These are phyloP conservation scores for Cryptocephalus primarius DNA, from an alignment of 2,888 invertebrate species.

Conservation along the genomic window DNA sequence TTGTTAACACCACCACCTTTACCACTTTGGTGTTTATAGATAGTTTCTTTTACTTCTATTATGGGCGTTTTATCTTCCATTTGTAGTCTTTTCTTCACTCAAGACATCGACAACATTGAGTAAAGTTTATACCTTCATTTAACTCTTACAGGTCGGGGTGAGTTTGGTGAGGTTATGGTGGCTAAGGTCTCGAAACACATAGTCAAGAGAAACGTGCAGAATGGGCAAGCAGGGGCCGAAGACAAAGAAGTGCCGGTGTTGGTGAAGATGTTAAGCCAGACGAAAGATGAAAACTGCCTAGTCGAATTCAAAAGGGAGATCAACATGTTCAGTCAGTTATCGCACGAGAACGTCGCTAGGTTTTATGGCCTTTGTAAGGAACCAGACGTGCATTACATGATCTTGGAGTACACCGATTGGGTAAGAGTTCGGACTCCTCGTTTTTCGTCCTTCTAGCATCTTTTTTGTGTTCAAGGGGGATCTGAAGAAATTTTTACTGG, in stretches of 20 bases:
- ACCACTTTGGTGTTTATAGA: too few relatives aligned
- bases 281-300: conserved; percentile 66
- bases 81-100: too few relatives aligned
- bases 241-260: conserved; percentile 47
- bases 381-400: conserved; percentile 77
- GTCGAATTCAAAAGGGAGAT: conserved; percentile 82
- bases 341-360: conserved; percentile 70
- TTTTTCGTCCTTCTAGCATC: not conserved
- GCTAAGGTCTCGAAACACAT: conserved; percentile 44
- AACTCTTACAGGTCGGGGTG: conserved; percentile 49
- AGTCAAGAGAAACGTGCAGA: conserved; percentile 21
- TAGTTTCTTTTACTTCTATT: too few relatives aligned
- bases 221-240: conserved; percentile 16
- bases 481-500: conserved; percentile 76
- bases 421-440: conserved; percentile 37
- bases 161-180: conserved; percentile 84
- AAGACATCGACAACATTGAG: too few relatives aligned
- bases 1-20: too few relatives aligned
- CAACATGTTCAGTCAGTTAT: conserved; percentile 74
- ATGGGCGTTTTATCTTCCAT: too few relatives aligned
- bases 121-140: too few relatives aligned
- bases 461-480: conserved; percentile 56
- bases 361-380: conserved; percentile 74
- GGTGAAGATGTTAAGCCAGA: conserved; percentile 65
- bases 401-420: conserved; percentile 90